A percentile compares a stretch with the other conserved stretches of the same genome.
These are phyloP conservation scores for Paracanthobrama guichenoti DNA, from an alignment of 2,113 vertebrate species.

Conservation along the genomic window DNA sequence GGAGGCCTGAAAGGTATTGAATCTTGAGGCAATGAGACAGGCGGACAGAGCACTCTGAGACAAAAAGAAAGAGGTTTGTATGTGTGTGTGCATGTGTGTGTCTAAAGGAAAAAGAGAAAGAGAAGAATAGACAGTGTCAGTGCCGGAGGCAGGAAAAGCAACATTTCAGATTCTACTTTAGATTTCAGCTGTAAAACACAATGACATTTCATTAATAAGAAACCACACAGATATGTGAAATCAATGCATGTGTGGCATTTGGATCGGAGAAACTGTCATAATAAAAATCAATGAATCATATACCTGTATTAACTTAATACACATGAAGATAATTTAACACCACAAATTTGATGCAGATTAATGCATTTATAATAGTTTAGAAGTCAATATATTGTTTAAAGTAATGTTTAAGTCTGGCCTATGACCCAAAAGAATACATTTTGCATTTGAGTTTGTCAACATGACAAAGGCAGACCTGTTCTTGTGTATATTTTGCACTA, in stretches of 20 bases:
- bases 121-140: slow-evolving; percentile 1
- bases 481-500: background rate
- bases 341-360: background rate
- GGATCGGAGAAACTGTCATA: background rate
- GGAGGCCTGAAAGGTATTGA: slow-evolving; percentile 22
- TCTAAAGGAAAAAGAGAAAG: slow-evolving; percentile 11
- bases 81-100: background rate
- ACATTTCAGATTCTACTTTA: slow-evolving; percentile 34
- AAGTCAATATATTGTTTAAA: background rate
- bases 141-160: background rate
- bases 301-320: background rate
- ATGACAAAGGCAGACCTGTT: background rate
- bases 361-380: background rate
- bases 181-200: slow-evolving; percentile 27
- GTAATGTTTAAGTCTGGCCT: background rate
- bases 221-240: slow-evolving; percentile 19
- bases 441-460: background rate
- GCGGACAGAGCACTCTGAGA: slow-evolving; percentile 17
- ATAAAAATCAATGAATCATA: slow-evolving; percentile 9
- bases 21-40: slow-evolving; percentile 29
- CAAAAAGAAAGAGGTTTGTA: background rate
- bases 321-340: background rate
- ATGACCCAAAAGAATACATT: background rate
- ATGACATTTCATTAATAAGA: slow-evolving; percentile 13
- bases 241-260: background rate